Percentiles rank a stretch among this genome's conserved stretches.
Evolutionary conservation across 2,113 vertebrate species (phyloP).

Genomic region (Sapajus apella): DNA sequence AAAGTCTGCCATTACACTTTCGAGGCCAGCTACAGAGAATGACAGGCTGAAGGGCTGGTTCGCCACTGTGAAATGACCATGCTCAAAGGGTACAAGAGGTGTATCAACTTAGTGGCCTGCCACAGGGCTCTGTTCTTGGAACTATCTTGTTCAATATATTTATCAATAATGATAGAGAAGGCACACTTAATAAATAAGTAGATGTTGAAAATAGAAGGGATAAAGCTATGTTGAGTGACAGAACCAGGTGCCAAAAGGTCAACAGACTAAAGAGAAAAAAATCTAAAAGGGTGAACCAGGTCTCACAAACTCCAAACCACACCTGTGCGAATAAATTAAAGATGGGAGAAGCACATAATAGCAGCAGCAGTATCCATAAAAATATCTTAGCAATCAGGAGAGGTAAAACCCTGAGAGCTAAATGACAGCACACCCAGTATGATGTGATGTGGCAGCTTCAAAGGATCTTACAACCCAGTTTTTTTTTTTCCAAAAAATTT

Average conservation of each 20-base stretch:
- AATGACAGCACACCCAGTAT: neutral
- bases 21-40: neutral
- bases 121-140: conserved; percentile 4
- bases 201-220: neutral
- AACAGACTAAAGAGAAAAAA: neutral
- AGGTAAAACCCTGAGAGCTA: neutral
- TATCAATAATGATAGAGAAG: neutral
- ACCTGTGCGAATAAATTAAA: neutral
- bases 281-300: neutral
- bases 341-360: neutral
- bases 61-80: neutral
- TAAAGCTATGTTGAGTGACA: neutral
- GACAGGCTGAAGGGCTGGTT: neutral
- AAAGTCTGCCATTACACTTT: neutral
- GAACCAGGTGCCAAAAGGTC: neutral
- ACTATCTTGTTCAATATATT: neutral
- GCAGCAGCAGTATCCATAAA: too few relatives aligned
- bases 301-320: neutral
- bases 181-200: neutral
- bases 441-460: neutral
- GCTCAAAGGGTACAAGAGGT: neutral
- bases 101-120: neutral
- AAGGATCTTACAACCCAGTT: neutral
- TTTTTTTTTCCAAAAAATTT: neutral
- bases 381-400: neutral